These are phyloP conservation scores for Sebastiscus tertius DNA, from an alignment of 2,797 vertebrate species.

Conservation along the genomic window DNA sequence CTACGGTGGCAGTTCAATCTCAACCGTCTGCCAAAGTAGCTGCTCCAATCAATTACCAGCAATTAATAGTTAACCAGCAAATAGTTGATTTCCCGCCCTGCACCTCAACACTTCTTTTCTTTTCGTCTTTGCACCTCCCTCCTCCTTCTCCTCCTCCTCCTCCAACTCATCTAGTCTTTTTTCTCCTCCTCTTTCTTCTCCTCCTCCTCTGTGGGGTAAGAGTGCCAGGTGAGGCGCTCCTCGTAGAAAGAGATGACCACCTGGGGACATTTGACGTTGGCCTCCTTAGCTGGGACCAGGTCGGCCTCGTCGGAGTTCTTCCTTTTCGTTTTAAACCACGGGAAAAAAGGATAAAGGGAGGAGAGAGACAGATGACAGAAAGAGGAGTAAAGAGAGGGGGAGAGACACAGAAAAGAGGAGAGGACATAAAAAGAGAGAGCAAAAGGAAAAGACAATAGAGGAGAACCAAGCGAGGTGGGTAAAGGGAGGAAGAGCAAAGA, in stretches of 20 bases:
- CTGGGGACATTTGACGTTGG: constrained; percentile 93
- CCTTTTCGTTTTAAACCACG: constrained; percentile 78
- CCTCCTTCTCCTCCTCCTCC: background rate
- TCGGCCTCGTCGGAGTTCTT: constrained; percentile 97
- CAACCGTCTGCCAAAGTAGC: constrained; percentile 35
- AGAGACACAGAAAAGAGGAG: background rate
- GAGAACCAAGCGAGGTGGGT: background rate
- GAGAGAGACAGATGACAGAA: background rate
- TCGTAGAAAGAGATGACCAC: constrained; percentile 99
- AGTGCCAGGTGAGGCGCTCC: constrained; percentile 97
- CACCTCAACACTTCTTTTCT: constrained; percentile 2
- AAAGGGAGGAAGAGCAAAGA: background rate
- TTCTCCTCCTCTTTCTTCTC: constrained; percentile 99
- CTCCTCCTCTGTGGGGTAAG: constrained; percentile 96
- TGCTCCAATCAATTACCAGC: constrained; percentile 25
- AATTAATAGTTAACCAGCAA: constrained; percentile 25
- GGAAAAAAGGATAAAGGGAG: background rate
- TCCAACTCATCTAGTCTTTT: constrained; percentile 76
- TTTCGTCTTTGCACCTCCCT: background rate
- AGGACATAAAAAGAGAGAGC: background rate
- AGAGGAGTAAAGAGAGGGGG: background rate
- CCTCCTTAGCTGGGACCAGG: constrained; percentile 96
- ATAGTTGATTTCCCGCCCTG: constrained; percentile 51
- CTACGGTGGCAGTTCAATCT: constrained; percentile 38
- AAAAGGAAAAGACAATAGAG: background rate